A percentile compares a stretch with the other conserved stretches of the same genome.
These are phyloP conservation scores for Archips crataeganus DNA, from an alignment of 2,888 invertebrate genomes.

Conservation along the genomic window DNA sequence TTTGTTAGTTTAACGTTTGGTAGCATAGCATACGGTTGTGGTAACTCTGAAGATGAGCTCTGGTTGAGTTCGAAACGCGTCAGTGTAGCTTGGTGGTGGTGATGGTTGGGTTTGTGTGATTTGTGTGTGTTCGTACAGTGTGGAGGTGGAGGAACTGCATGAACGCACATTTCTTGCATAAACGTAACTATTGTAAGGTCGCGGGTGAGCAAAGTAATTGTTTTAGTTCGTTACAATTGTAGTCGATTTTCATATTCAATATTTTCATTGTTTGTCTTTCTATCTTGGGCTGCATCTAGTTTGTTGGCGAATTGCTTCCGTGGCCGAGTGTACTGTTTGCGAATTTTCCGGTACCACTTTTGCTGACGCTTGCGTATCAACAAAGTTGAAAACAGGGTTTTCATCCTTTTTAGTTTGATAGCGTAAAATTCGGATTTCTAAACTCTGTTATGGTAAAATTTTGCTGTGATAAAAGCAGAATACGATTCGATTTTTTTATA, in stretches of 20 bases:
- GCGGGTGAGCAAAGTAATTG: too few species aligned
- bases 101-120: too few species aligned
- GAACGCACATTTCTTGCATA: too few species aligned
- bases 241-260: not conserved
- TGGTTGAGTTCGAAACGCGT: too few species aligned
- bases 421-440: not conserved
- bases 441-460: not conserved
- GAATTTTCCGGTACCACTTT: not conserved
- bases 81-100: too few species aligned
- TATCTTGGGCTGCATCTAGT: not conserved
- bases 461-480: not conserved
- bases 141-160: too few species aligned
- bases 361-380: not conserved
- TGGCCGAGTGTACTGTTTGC: not conserved
- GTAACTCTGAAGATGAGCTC: too few species aligned
- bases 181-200: too few species aligned
- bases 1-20: too few species aligned
- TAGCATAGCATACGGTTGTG: too few species aligned
- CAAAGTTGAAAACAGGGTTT: conserved; percentile 3
- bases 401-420: not conserved
- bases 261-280: not conserved
- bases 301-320: not conserved
- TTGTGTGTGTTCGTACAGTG: too few species aligned
- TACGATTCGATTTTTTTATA: too few species aligned
- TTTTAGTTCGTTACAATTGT: not conserved